phyloP scores from a whole-genome alignment of 2,888 invertebrate genomes.

The Enchytraeus crypticus region DNA sequence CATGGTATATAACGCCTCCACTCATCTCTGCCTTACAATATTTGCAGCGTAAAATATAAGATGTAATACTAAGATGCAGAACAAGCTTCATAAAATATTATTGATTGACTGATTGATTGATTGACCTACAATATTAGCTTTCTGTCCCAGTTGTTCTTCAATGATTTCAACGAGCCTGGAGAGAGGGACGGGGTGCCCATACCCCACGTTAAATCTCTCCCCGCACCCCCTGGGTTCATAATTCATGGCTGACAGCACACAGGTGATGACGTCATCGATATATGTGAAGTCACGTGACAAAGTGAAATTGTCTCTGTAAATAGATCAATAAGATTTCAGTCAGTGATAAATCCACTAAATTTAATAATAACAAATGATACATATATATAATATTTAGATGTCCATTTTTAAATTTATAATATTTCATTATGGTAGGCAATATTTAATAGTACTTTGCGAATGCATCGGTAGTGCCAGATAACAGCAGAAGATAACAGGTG shows the following conservation, averaged over 20 bases:
- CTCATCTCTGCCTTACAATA: too few relatives aligned
- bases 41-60: too few relatives aligned
- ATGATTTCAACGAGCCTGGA: conserved; percentile 16
- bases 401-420: too few relatives aligned
- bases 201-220: conserved; percentile 25
- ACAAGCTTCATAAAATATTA: too few relatives aligned
- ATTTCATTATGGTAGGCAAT: too few relatives aligned
- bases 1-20: too few relatives aligned
- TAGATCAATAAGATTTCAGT: neutral
- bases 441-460: neutral
- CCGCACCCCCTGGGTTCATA: conserved; percentile 20
- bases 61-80: too few relatives aligned
- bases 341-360: neutral
- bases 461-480: neutral
- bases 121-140: neutral
- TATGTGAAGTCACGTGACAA: conserved; percentile 29
- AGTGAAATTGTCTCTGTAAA: conserved; percentile 9
- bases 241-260: conserved; percentile 17
- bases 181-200: conserved; percentile 23
- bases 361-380: neutral
- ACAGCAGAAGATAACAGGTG: too few relatives aligned
- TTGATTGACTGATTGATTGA: too few relatives aligned
- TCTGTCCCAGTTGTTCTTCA: conserved; percentile 12
- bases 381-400: neutral
- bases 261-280: conserved; percentile 26